Percentiles rank a stretch among this genome's conserved stretches.
Evolutionary conservation across 2,888 invertebrate genomes (phyloP).

Genomic region (Pterobdella sp.): DNA sequence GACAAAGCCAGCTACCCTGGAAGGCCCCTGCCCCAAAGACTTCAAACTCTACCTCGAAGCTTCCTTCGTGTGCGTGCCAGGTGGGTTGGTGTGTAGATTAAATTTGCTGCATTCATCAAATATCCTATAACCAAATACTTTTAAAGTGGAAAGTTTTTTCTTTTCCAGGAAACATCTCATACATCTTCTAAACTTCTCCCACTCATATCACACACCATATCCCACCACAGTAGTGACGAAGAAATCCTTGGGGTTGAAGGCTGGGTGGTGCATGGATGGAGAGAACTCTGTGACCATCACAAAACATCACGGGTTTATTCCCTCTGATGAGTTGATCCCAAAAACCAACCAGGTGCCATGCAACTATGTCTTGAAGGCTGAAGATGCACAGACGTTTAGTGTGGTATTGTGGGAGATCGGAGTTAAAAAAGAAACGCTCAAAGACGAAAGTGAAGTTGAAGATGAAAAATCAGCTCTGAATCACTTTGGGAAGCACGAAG

Average conservation of each 20-base stretch:
- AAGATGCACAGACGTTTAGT: conserved; percentile 16
- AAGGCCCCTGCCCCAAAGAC: conserved; percentile 23
- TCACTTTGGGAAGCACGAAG: not conserved
- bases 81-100: not conserved
- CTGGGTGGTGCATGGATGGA: not conserved
- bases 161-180: too few relatives aligned
- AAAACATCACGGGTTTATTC: not conserved
- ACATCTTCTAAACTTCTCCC: not conserved
- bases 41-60: conserved; percentile 30
- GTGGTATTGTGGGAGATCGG: conserved; percentile 20
- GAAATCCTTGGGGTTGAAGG: not conserved
- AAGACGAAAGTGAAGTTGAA: not conserved
- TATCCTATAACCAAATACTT: not conserved
- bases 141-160: not conserved
- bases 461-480: not conserved
- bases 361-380: conserved; percentile 14
- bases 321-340: not conserved
- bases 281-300: not conserved
- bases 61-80: conserved; percentile 24
- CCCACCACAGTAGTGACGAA: not conserved
- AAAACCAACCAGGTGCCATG: not conserved
- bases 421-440: not conserved
- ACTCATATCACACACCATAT: not conserved
- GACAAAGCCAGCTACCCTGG: not conserved
- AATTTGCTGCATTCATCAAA: not conserved